Evolutionary conservation across 2,888 invertebrate genomes (phyloP).

Genomic region (Diaprepes abbreviatus): DNA sequence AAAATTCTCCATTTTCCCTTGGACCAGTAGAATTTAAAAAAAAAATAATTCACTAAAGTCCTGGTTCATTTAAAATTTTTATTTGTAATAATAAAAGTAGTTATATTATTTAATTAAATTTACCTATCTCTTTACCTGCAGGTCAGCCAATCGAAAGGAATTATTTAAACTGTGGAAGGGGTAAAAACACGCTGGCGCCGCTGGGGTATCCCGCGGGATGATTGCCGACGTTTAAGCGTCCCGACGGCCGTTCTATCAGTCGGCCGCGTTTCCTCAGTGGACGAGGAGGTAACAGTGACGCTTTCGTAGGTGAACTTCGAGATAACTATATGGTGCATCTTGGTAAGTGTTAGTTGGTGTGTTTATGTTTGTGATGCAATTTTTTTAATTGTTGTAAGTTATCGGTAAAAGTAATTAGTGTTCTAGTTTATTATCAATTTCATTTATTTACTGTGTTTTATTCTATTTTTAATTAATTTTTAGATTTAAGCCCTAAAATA

Average conservation of each 20-base stretch:
- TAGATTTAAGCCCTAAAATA: too few relatives aligned
- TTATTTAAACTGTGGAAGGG: constrained; percentile 36
- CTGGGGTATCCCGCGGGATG: constrained; percentile 46
- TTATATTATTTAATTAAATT: not conserved
- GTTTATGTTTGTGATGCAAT: not conserved
- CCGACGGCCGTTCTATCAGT: constrained; percentile 43
- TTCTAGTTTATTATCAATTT: not conserved
- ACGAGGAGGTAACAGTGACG: constrained; percentile 28
- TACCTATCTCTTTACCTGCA: constrained; percentile 5
- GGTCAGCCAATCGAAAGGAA: constrained; percentile 39
- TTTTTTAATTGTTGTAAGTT: too few relatives aligned
- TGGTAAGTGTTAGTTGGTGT: constrained; percentile 19
- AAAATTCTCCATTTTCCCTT: too few relatives aligned
- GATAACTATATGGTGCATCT: not conserved
- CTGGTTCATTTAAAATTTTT: too few relatives aligned
- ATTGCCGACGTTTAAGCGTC: constrained; percentile 41
- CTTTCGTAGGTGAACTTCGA: constrained; percentile 26
- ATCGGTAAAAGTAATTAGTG: not conserved
- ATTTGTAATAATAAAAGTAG: too few relatives aligned
- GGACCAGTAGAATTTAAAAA: too few relatives aligned
- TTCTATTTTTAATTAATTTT: not conserved
- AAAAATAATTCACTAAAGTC: too few relatives aligned
- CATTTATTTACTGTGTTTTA: not conserved
- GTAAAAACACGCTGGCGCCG: constrained; percentile 47
- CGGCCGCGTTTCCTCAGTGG: constrained; percentile 35